A percentile compares a stretch with the other conserved stretches of the same genome.
Conservation (phyloP, 1,140 invertebrate species). For the Drosophila willistoni region DNA sequence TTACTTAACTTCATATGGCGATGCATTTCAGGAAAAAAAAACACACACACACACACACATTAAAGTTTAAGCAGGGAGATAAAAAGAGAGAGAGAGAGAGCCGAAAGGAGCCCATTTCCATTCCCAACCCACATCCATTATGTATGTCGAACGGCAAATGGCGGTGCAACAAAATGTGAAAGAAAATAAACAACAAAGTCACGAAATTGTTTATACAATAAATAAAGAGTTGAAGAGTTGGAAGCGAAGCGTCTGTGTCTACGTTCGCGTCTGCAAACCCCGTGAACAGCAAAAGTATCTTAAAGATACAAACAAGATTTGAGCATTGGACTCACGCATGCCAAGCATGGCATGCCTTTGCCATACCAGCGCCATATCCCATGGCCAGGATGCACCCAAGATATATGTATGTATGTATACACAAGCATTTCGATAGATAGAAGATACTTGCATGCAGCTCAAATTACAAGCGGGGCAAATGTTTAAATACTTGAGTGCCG, state of each 20-base stretch:
- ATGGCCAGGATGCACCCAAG: neutral
- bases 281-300: conserved; percentile 75
- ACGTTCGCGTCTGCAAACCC: conserved; percentile 5
- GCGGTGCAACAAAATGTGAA: conserved; percentile 68
- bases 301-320: conserved; percentile 75
- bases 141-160: conserved; percentile 58
- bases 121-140: conserved; percentile 59
- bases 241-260: conserved; percentile 31
- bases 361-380: conserved; percentile 14
- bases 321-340: conserved; percentile 54
- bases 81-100: neutral
- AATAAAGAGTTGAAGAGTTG: conserved; percentile 59
- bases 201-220: conserved; percentile 80
- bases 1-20: conserved; percentile 32
- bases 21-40: conserved; percentile 21
- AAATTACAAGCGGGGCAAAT: conserved; percentile 76
- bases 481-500: conserved; percentile 80
- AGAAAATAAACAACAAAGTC: conserved; percentile 77
- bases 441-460: conserved; percentile 66
- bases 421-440: conserved; percentile 47
- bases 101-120: conserved; percentile 5
- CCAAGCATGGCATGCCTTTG: conserved; percentile 53
- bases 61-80: neutral
- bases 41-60: conserved; percentile 1
- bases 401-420: conserved; percentile 10